phyloP scores from a whole-genome alignment of 2,113 vertebrate genomes.

The Saguinus midas region DNA sequence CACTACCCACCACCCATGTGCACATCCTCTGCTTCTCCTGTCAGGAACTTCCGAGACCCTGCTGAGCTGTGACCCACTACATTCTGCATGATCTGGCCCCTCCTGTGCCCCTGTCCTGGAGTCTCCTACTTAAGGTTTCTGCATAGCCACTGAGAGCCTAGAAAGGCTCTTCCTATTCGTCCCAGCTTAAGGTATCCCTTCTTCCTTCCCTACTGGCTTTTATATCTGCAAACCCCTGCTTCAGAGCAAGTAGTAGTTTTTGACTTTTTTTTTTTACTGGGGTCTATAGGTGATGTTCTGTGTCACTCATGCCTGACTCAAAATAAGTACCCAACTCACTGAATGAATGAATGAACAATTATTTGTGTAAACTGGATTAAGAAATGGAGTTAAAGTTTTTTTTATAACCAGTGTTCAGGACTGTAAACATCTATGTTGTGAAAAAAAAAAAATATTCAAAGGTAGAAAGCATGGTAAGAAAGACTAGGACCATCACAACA shows the following conservation, averaged over 20 bases:
- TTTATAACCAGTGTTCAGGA: not conserved
- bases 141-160: not conserved
- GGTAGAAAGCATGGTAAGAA: not conserved
- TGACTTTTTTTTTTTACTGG: not conserved
- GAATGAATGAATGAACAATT: not conserved
- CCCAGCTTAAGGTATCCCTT: not conserved
- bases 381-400: not conserved
- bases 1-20: no score
- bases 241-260: not conserved
- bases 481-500: not conserved
- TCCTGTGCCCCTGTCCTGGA: not conserved
- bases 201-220: not conserved
- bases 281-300: not conserved
- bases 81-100: not conserved
- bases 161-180: not conserved
- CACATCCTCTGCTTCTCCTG: not conserved
- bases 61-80: no score
- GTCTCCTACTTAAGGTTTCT: not conserved
- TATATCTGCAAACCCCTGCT: not conserved
- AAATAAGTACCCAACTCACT: not conserved
- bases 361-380: not conserved
- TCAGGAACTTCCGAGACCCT: not conserved
- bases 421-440: not conserved
- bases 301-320: not conserved
- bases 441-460: not conserved